These are phyloP conservation scores for Silurus asotus DNA, from an alignment of 2,113 vertebrate genomes.

Conservation along the genomic window DNA sequence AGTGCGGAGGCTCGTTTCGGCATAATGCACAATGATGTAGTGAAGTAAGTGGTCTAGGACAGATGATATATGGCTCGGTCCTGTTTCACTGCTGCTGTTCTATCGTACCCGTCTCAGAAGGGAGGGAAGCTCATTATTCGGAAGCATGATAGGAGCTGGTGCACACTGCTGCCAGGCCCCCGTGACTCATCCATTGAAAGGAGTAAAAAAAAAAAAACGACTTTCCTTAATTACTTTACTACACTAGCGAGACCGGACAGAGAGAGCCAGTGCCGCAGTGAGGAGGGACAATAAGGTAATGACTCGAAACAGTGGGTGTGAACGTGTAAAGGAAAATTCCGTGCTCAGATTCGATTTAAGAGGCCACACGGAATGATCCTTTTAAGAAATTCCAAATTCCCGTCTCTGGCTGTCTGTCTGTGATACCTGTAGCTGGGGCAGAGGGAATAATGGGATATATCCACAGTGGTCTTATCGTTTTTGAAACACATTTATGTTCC, in stretches of 20 bases:
- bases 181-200: slow-evolving; percentile 55
- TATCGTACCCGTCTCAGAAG: slow-evolving; percentile 8
- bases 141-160: slow-evolving; percentile 41
- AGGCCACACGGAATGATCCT: neutral
- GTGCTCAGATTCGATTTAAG: neutral
- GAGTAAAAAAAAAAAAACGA: slow-evolving; percentile 34
- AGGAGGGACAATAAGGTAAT: slow-evolving; percentile 21
- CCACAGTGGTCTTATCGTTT: neutral
- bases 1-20: neutral
- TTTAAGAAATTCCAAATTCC: neutral
- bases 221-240: slow-evolving; percentile 56
- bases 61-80: slow-evolving; percentile 14
- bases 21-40: neutral
- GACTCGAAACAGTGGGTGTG: slow-evolving; percentile 10
- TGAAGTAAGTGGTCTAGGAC: slow-evolving; percentile 20
- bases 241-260: slow-evolving; percentile 34
- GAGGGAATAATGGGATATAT: slow-evolving; percentile 31
- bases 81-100: slow-evolving; percentile 21
- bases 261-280: slow-evolving; percentile 13
- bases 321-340: slow-evolving; percentile 24
- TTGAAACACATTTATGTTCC: too few relatives aligned
- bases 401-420: neutral
- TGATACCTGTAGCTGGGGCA: slow-evolving; percentile 31
- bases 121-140: slow-evolving; percentile 49
- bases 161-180: slow-evolving; percentile 44